Evolutionary conservation across 35 echinoderm and acorn worm genomes (phyloP).

Genomic region (Amphiura filiformis): DNA sequence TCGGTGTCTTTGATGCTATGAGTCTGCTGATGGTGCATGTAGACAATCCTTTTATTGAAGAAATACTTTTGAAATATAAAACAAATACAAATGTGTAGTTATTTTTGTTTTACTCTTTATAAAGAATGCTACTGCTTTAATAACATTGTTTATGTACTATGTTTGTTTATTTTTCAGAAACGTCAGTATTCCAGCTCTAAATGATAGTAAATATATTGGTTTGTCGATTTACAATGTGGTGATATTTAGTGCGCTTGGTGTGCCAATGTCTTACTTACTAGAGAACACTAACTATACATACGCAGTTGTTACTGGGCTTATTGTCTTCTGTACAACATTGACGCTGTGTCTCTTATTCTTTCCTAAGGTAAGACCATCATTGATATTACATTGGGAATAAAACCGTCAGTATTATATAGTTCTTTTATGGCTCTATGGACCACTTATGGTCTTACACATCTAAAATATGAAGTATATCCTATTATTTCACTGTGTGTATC

Average conservation of each 20-base stretch:
- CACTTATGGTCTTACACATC: background rate
- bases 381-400: background rate
- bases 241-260: conserved; percentile 93
- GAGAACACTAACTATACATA: conserved; percentile 80
- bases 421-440: background rate
- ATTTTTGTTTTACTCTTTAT: too few relatives aligned
- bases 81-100: too few relatives aligned
- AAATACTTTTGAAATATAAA: too few relatives aligned
- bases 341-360: conserved; percentile 89
- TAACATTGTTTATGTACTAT: too few relatives aligned
- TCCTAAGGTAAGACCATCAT: conserved; percentile 90
- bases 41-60: too few relatives aligned
- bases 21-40: too few relatives aligned
- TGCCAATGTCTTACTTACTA: conserved; percentile 82
- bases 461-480: too few relatives aligned
- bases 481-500: too few relatives aligned
- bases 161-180: conserved; percentile 53
- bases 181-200: conserved; percentile 90
- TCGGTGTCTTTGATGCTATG: too few relatives aligned
- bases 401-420: background rate
- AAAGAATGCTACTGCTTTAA: too few relatives aligned
- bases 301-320: conserved; percentile 67
- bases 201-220: conserved; percentile 91
- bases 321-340: conserved; percentile 93
- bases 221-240: conserved; percentile 93